A percentile compares a stretch with the other conserved stretches of the same genome.
Evolutionary conservation across 1,140 invertebrate genomes (phyloP).

Genomic region (Apis cerana): DNA sequence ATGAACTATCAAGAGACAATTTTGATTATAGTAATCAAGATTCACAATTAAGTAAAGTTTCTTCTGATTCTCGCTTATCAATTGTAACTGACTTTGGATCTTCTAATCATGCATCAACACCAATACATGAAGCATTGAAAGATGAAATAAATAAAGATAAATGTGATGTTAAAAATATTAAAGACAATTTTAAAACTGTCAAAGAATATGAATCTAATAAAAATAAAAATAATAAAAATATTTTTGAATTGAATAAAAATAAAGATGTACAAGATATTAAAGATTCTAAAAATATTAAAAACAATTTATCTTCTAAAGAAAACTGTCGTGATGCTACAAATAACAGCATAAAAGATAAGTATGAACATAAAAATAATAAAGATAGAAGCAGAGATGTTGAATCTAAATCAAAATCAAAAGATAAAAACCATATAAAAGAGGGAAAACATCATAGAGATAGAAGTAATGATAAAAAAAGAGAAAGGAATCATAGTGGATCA

Average conservation of each 20-base stretch:
- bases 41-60: slow-evolving; percentile 84
- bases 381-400: slow-evolving; percentile 71
- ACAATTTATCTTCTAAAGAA: slow-evolving; percentile 70
- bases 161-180: slow-evolving; percentile 68
- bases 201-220: slow-evolving; percentile 70
- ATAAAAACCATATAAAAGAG: slow-evolving; percentile 49
- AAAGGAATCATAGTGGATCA: slow-evolving; percentile 64
- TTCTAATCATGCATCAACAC: slow-evolving; percentile 77
- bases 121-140: slow-evolving; percentile 70
- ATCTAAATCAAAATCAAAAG: slow-evolving; percentile 54
- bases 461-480: slow-evolving; percentile 66
- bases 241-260: slow-evolving; percentile 70
- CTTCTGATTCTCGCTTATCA: slow-evolving; percentile 83
- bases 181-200: slow-evolving; percentile 72
- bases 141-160: slow-evolving; percentile 78
- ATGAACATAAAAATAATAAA: slow-evolving; percentile 65
- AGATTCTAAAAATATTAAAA: slow-evolving; percentile 65
- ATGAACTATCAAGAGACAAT: slow-evolving; percentile 74
- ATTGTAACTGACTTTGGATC: slow-evolving; percentile 80
- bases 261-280: slow-evolving; percentile 74
- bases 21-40: slow-evolving; percentile 81
- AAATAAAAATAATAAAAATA: slow-evolving; percentile 78
- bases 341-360: slow-evolving; percentile 67
- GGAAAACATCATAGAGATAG: slow-evolving; percentile 66
- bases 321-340: slow-evolving; percentile 72